These are phyloP conservation scores for Sternotherus odoratus DNA, from an alignment of 2,797 vertebrate genomes.

Conservation along the genomic window DNA sequence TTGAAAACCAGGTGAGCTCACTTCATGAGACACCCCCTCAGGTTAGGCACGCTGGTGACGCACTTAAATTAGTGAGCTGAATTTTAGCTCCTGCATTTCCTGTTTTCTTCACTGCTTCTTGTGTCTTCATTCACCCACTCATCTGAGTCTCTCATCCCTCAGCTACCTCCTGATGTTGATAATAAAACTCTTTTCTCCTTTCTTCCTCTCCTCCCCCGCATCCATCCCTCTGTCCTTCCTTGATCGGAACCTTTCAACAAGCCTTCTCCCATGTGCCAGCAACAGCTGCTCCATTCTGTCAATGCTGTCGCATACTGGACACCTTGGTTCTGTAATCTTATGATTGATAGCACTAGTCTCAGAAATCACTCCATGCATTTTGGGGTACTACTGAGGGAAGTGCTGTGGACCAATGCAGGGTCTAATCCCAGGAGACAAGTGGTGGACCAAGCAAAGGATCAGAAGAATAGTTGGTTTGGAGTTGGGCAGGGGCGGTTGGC, in stretches of 20 bases:
- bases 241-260: neutral
- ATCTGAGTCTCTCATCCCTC: neutral
- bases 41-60: neutral
- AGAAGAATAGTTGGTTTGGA: neutral
- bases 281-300: neutral
- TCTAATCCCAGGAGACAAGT: neutral
- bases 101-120: neutral
- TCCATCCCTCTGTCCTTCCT: neutral
- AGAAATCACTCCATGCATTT: neutral
- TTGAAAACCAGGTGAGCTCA: neutral
- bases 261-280: neutral
- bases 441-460: neutral
- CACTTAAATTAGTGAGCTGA: neutral
- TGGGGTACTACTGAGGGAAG: neutral
- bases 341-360: neutral
- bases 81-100: neutral
- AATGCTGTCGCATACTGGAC: neutral
- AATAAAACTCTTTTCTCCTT: neutral
- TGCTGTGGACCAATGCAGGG: neutral
- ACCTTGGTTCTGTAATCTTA: neutral
- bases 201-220: rapidly evolving
- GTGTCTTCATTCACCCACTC: neutral
- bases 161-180: neutral
- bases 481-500: neutral
- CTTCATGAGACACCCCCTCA: neutral